Evolutionary conservation across 2,113 vertebrate species (phyloP), one percentile per base, ranked within the genome.

Genomic region (Larimichthys crocea): DNA sequence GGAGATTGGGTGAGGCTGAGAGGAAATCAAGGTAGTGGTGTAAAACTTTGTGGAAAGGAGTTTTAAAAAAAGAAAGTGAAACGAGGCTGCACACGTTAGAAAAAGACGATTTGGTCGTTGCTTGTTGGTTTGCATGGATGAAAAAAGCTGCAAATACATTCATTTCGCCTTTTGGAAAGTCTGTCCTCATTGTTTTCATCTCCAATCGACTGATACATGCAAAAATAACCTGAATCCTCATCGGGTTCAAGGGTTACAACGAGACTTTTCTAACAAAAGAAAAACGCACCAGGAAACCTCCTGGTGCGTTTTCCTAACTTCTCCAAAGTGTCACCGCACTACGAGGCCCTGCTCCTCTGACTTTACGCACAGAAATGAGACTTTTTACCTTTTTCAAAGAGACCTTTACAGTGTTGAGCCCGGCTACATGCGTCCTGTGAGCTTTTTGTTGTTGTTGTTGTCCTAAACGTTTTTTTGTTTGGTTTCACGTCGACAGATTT

Each of bases 391-490:
- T 26, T 26, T 26, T 88, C 79, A n/a, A 90, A 82, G 83, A 84
- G 79, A 92, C 84, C 82, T 89, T 73, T 79, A 74, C 80, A 86
- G 65, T 53, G 85, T 81, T 70, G 74, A 76, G 22, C 40, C 84
- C 70, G 90, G 68, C 89, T 92, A 92, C 95, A 95, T 95, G 86
- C 94, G 94, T 89, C 90, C 91, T 74, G 79, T 40, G 87, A 19
- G 74, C 68, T 50, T 74, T 80, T 15, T 0, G 62, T n/a, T n/a
- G n/a, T n/a, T n/a, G n/a, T n/a, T n/a, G n/a, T n/a, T n/a, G n/a
- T n/a, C n/a, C n/a, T n/a, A n/a, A n/a, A n/a, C 64, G 42, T 69
- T 81, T 80, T 82, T n/a, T n/a, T n/a, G n/a, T 62, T 29, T 26
- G 26, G 55, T 62, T 77, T 74, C 74, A 65, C 81, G 74, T 76